phyloP scores from a whole-genome alignment of 1,140 invertebrate genomes.

The Lanistes nyassanus region DNA sequence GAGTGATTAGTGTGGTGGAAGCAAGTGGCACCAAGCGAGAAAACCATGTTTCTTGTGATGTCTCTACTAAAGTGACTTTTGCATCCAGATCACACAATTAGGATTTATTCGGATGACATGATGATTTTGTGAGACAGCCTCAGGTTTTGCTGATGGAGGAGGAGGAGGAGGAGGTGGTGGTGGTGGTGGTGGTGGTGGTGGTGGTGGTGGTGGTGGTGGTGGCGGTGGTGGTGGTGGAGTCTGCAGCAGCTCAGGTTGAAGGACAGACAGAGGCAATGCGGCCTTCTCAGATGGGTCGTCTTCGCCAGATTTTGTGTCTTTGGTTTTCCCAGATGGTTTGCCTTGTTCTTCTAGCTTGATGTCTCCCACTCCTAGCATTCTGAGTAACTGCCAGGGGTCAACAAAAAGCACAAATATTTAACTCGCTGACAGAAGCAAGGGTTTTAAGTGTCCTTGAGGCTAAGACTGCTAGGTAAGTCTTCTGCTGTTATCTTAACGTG shows the following conservation, averaged over 20 bases:
- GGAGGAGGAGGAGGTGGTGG: conserved; percentile 31
- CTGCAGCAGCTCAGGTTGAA: conserved; percentile 1
- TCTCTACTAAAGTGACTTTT: conserved; percentile 35
- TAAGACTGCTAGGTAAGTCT: too few species aligned
- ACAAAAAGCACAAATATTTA: not conserved
- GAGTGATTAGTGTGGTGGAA: too few species aligned
- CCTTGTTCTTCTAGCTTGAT: too few species aligned
- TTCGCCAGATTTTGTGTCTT: not conserved
- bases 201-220: conserved; percentile 9
- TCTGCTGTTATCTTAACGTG: too few species aligned
- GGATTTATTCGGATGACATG: conserved; percentile 36
- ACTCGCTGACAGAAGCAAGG: not conserved
- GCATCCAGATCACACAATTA: conserved; percentile 50
- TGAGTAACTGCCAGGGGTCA: not conserved
- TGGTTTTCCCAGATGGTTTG: not conserved
- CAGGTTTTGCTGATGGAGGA: conserved; percentile 8
- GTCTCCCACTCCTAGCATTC: not conserved
- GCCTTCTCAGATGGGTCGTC: not conserved
- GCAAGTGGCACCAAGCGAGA: too few species aligned
- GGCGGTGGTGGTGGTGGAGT: conserved; percentile 6
- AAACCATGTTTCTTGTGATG: not conserved
- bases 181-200: conserved; percentile 20
- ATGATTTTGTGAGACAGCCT: conserved; percentile 1
- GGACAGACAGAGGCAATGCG: not conserved
- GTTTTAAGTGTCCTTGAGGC: too few species aligned